Evolutionary conservation across 1,140 invertebrate genomes (phyloP), one percentile per base, ranked within the genome.

Genomic region (Macrosteles quadrilineatus): DNA sequence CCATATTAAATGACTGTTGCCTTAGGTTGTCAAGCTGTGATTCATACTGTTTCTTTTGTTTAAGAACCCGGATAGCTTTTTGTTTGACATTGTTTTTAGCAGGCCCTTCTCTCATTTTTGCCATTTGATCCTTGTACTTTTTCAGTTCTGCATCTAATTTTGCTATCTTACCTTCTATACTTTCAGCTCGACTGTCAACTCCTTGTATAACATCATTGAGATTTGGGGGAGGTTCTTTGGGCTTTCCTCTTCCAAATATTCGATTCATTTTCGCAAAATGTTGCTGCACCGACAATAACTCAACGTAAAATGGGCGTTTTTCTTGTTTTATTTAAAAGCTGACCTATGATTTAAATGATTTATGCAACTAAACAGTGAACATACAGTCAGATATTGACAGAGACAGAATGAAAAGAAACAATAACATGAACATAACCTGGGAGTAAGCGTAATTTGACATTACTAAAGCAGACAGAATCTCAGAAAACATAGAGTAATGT

Each of bases 51-150:
- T 98, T 98, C 77, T 95, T 95, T 81, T 99, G 98, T 80, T 98
- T 99, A 6, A 99, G 83, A 67, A 98, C 91, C 73, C 96, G 82
- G 81, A 99, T 80, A 0, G 97, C 97, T 83, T 98, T 98, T 75
- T 97, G 93, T 83, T 97, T 97, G 0, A 97, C 88, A 0, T 92
- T 87, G 83, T 95, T 95, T 83, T 99, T 99, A 0, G 94, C 93
- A 25, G 98, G 97, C 0, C 97, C 98, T 76, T 99, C 97, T 71
- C 97, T 87, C 97, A 99, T 99, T 83, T 99, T 99, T 6, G 91
- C 90, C 95, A 99, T 96, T 85, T 99, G 98, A 78, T 99, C 97
- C 81, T 96, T 96, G 74, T 97, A 97, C 83, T 99, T 99, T 57
- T 93, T 88, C n/a, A 99, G 82, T 80, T 99, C 98, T 43, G 86